phyloP scores from a whole-genome alignment of 2,888 invertebrate species.

The Acrocera orbiculus region DNA sequence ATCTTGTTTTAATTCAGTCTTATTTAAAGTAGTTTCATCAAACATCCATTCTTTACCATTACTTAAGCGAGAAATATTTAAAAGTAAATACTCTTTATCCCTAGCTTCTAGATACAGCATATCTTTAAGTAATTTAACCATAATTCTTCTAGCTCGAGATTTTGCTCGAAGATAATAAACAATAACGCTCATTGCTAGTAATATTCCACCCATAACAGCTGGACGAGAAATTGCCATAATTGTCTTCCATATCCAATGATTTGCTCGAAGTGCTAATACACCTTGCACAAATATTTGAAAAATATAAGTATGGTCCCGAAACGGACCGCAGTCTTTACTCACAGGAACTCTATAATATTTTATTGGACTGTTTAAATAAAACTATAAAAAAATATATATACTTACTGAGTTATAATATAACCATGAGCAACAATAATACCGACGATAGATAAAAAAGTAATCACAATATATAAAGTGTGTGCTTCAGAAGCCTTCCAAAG shows the following conservation, averaged over 20 bases:
- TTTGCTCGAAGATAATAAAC: slow-evolving; percentile 47
- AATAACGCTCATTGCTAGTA: slow-evolving; percentile 40
- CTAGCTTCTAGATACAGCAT: slow-evolving; percentile 48
- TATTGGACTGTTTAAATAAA: too few species aligned
- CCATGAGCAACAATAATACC: slow-evolving; percentile 40
- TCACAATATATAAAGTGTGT: slow-evolving; percentile 52
- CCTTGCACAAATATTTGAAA: slow-evolving; percentile 40
- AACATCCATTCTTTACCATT: slow-evolving; percentile 32
- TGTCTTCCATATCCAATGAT: slow-evolving; percentile 30
- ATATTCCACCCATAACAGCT: slow-evolving; percentile 40
- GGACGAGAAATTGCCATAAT: slow-evolving; percentile 38
- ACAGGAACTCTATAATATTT: slow-evolving; percentile 34
- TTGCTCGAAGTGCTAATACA: slow-evolving; percentile 34
- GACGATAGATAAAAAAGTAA: slow-evolving; percentile 47
- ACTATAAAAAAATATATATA: slow-evolving; percentile 8
- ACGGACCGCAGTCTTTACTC: slow-evolving; percentile 43
- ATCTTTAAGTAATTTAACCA: slow-evolving; percentile 41
- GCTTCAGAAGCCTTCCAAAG: slow-evolving; percentile 47
- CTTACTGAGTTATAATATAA: slow-evolving; percentile 46
- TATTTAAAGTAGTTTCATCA: too few species aligned
- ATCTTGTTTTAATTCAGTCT: too few species aligned
- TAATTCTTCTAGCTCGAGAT: slow-evolving; percentile 40
- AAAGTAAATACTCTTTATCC: slow-evolving; percentile 51
- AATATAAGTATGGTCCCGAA: slow-evolving; percentile 36
- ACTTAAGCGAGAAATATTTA: slow-evolving; percentile 41